phyloP scores from a whole-genome alignment of 2,113 vertebrate species.

The Podiceps cristatus region DNA sequence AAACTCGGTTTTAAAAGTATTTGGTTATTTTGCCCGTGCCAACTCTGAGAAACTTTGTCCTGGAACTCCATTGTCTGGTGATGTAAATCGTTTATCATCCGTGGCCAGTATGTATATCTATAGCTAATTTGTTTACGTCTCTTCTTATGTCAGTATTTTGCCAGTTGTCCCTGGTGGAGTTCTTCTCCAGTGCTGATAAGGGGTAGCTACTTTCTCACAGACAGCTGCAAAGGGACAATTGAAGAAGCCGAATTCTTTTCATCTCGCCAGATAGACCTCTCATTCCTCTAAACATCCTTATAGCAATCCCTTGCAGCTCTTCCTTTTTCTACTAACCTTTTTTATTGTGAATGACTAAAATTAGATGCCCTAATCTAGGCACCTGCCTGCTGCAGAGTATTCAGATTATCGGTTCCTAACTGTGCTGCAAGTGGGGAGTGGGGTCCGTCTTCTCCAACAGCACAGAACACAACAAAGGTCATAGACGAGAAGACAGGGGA shows the following conservation, averaged over 20 bases:
- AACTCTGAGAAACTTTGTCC: not conserved
- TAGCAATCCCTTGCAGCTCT: not conserved
- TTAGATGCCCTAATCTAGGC: not conserved
- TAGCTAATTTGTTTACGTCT: not conserved
- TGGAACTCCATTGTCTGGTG: not conserved
- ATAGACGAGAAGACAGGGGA: not conserved
- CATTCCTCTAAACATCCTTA: not conserved
- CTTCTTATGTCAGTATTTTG: not conserved
- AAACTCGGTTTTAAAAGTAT: not conserved
- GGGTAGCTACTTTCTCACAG: not conserved
- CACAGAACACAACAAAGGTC: not conserved
- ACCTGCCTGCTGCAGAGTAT: not conserved
- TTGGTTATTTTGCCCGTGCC: not conserved
- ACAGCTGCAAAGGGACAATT: not conserved
- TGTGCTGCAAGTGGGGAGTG: too few relatives aligned
- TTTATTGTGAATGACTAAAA: not conserved
- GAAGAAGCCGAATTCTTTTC: not conserved
- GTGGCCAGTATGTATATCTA: not conserved
- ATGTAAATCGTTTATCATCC: not conserved
- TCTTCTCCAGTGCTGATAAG: not conserved
- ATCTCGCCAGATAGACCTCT: not conserved
- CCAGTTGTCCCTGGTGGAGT: not conserved
- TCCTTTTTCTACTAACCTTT: not conserved
- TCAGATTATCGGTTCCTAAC: not conserved
- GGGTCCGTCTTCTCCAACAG: not conserved